A percentile compares a stretch with the other conserved stretches of the same genome.
phyloP scores from a whole-genome alignment of 2,797 vertebrate species.

The Enteromius trimaculatus region DNA sequence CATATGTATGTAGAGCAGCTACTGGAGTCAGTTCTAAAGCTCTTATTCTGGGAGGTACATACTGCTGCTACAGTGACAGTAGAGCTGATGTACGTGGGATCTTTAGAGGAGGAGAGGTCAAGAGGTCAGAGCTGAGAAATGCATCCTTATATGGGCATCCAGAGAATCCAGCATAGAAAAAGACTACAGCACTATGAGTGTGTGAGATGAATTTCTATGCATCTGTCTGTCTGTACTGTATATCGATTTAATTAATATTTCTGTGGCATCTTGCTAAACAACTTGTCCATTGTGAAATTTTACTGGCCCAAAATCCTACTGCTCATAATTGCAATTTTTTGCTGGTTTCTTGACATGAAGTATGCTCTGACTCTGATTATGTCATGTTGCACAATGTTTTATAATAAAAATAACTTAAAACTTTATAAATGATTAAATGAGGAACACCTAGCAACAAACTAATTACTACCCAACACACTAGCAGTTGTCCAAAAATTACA shows the following conservation, averaged over 20 bases:
- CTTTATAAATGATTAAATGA: neutral
- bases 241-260: neutral
- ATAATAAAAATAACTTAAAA: neutral
- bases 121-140: conserved; percentile 43
- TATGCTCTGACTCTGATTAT: neutral
- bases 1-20: conserved; percentile 4
- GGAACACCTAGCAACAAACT: neutral
- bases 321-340: neutral
- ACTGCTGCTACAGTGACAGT: conserved; percentile 42
- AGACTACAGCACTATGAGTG: neutral
- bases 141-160: conserved; percentile 42
- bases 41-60: conserved; percentile 1
- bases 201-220: neutral
- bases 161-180: neutral
- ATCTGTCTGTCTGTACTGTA: neutral
- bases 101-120: conserved; percentile 48
- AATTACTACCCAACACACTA: neutral
- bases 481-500: neutral
- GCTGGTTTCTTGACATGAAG: neutral
- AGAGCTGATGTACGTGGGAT: conserved; percentile 40
- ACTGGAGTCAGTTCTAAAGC: neutral
- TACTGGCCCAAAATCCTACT: neutral
- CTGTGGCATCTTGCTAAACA: neutral
- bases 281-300: neutral
- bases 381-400: neutral